Base-by-base conservation (phyloP, 1,140 invertebrate species). In the Nasonia longicornis region DNA sequence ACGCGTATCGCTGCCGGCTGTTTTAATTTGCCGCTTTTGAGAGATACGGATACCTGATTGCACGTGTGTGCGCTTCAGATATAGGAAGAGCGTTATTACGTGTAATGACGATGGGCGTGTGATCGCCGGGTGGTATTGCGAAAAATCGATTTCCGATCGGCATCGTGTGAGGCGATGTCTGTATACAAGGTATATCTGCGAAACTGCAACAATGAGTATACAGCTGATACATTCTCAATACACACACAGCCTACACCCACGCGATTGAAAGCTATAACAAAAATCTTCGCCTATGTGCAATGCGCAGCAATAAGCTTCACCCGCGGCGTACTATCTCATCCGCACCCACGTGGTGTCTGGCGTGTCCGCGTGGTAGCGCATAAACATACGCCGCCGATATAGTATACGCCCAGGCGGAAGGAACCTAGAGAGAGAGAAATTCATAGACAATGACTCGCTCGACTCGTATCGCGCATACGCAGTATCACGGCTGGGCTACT, bases 381-480 rank as follows among this genome's bases (percentile, higher is more conserved):
- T 58, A 58, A 58, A 58, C 52, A 58, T 16, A 58, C 20, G 26
- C 16, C 16, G 52, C 48, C 48, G 48, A 12, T 4, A 12, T 4
- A 16, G 81, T 26, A 85, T 85, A 87, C 87, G 85, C 87, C 86
- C 85, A 87, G 84, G 86, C 87, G 87, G 87, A 88, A 88, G 85
- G 70, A n/a, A 12, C 35, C 75, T 79, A 83, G 79, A 58, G 48
- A 52, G 48, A 58, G 52, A 58, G 52, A 85, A 84, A 87, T 87
- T 86, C 84, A 84, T 85, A 87, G 85, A 86, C 85, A 87, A 85
- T 87, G 85, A 85, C 35, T 83, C 31, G 52, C 26, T 26, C 26
- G 26, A 26, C 26, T 26, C 69, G 48, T 52, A 52, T 58, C 52
- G 70, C 31, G 11, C 38, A 38, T 42, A 72, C n/a, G 31, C 64